These are phyloP conservation scores for Lepidocolaptes lacrymiger DNA, from an alignment of 2,797 vertebrate genomes.

Conservation along the genomic window DNA sequence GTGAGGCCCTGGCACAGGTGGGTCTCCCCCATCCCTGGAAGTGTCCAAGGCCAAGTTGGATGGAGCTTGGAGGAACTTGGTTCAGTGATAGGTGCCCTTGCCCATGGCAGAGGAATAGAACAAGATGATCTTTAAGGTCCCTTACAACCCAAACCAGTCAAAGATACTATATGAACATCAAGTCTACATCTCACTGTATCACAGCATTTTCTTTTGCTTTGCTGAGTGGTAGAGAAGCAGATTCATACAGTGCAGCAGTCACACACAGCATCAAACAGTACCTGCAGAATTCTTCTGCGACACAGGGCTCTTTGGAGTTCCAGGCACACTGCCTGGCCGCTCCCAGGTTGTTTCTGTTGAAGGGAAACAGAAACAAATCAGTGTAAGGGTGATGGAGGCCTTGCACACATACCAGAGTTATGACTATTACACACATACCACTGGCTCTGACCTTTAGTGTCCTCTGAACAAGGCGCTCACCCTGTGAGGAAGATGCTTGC, in stretches of 20 bases:
- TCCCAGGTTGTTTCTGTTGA: constrained; percentile 95
- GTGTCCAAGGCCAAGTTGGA: not conserved
- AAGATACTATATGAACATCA: accelerated
- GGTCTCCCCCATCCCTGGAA: not conserved
- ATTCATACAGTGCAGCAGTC: not conserved
- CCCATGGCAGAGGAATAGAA: not conserved
- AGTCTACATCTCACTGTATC: not conserved
- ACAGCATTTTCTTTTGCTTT: not conserved
- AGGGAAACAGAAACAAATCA: constrained; percentile 25
- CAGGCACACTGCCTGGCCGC: constrained; percentile 86
- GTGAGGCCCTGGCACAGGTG: not conserved
- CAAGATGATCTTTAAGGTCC: not conserved
- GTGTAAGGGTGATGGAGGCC: not conserved
- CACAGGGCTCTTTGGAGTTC: constrained; percentile 87
- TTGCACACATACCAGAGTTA: not conserved
- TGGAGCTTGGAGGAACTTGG: not conserved
- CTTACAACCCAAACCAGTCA: not conserved
- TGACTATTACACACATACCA: accelerated
- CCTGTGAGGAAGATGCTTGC: not conserved
- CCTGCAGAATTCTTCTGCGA: constrained; percentile 92
- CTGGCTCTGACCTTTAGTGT: not conserved
- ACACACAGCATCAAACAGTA: constrained; percentile 60
- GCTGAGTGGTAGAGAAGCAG: not conserved
- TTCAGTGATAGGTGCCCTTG: not conserved
- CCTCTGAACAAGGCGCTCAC: not conserved